Base-by-base conservation (phyloP, 2,113 vertebrate species). In the Phalacrocorax carbo region DNA sequence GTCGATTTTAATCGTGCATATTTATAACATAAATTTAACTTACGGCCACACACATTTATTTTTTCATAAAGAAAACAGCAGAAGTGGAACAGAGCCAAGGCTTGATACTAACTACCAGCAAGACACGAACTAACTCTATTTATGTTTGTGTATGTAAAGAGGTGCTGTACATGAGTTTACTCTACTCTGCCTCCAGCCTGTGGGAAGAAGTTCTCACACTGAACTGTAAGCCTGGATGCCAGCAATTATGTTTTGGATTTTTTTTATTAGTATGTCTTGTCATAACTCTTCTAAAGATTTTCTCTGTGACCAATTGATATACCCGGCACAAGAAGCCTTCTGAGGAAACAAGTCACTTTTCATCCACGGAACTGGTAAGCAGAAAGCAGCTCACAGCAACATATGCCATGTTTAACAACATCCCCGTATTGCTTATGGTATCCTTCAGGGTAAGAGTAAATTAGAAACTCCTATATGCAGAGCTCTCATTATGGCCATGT, bases 11-110 rank as follows among this genome's bases (percentile, higher is more conserved):
- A 73, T 75, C 3, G 0, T 25, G 57, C 11, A 5, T 83, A 68
- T 89, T 93, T 94, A 36, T 69, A 86, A 76, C 34, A 69, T 34
- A 78, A 88, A 85, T 77, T 54, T 83, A 94, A 93, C 87, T 72
- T 80, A 69, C 0, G 26, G 68, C 81, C 94, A 93, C 77, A 93
- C 66, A 60, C 70, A 72, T 86, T 78, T 94, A 68, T 84, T 91
- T 91, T 96, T 93, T 78, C 81, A 68, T 51, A 82, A 91, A 94
- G 81, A 91, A 95, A 93, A 82, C 55, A 91, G 60, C 15, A 57
- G 2, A 87, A 79, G 81, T 80, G 87, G 88, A 95, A 66, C 2
- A 57, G 14, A 86, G 92, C 88, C 96, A 97, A 87, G 42, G 76
- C 57, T 51, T 72, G 83, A 94, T 83, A 62, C 17, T 75, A 85